These are phyloP conservation scores for Crematogaster levior DNA, from an alignment of 2,888 invertebrate genomes.

Conservation along the genomic window DNA sequence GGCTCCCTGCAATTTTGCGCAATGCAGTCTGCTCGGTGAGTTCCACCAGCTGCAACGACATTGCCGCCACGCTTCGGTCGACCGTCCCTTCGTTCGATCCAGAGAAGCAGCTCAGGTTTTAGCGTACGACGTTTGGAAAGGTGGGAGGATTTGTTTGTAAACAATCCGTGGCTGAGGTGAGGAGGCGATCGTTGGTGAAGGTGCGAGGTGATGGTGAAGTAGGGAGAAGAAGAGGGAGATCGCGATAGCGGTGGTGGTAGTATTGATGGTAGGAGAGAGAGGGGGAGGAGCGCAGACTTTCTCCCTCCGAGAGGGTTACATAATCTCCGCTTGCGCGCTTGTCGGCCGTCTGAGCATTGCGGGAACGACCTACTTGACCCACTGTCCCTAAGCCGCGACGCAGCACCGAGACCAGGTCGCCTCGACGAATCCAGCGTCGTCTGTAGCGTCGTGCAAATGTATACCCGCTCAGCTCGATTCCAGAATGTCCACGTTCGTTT, in stretches of 20 bases:
- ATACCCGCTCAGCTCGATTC: slow-evolving; percentile 41
- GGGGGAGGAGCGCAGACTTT: slow-evolving; percentile 77
- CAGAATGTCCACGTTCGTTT: slow-evolving; percentile 47
- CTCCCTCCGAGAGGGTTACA: slow-evolving; percentile 82
- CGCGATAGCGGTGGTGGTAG: slow-evolving; percentile 46
- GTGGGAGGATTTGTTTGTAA: slow-evolving; percentile 84
- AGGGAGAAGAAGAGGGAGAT: slow-evolving; percentile 23
- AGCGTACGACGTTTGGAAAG: slow-evolving; percentile 61
- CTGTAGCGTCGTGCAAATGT: slow-evolving; percentile 18
- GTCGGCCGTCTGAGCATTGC: slow-evolving; percentile 74
- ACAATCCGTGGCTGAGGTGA: slow-evolving; percentile 72
- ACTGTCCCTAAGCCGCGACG: slow-evolving; percentile 70
- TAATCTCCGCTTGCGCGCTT: slow-evolving; percentile 75
- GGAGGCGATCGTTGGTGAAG: slow-evolving; percentile 54
- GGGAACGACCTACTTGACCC: slow-evolving; percentile 83
- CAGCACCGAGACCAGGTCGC: slow-evolving; percentile 58
- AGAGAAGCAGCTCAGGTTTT: slow-evolving; percentile 57
- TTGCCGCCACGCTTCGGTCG: slow-evolving; percentile 26
- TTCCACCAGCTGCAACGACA: slow-evolving; percentile 33
- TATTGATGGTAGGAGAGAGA: slow-evolving; percentile 36
- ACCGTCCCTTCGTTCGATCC: slow-evolving; percentile 55
- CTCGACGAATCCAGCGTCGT: slow-evolving; percentile 29
- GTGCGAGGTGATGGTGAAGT: slow-evolving; percentile 43
- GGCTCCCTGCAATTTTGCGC: slow-evolving; percentile 78
- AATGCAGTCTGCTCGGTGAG: slow-evolving; percentile 77